These are phyloP conservation scores for Amorpha juglandis DNA, from an alignment of 2,888 invertebrate genomes.

Conservation along the genomic window DNA sequence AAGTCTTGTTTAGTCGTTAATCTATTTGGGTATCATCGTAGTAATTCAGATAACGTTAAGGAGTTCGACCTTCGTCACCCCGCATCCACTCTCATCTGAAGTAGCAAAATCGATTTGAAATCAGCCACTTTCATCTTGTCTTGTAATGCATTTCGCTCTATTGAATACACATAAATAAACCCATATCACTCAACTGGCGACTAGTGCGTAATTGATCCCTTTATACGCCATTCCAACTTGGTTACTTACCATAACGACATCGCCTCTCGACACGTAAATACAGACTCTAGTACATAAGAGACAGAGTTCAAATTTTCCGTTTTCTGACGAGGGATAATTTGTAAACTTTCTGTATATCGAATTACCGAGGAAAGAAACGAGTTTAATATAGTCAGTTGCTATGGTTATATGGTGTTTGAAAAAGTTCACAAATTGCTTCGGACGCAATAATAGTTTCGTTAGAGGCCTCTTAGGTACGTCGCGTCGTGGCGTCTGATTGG, in stretches of 20 bases:
- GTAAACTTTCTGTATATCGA: slow-evolving; percentile 26
- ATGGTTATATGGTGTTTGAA: slow-evolving; percentile 27
- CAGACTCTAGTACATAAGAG: neutral
- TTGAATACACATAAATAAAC: slow-evolving; percentile 37
- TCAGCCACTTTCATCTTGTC: slow-evolving; percentile 23
- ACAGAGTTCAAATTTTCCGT: neutral
- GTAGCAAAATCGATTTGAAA: slow-evolving; percentile 22
- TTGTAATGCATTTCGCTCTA: slow-evolving; percentile 28
- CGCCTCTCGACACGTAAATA: slow-evolving; percentile 2
- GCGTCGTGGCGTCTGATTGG: neutral
- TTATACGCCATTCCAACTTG: slow-evolving; percentile 32
- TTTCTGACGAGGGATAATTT: neutral
- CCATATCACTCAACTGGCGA: slow-evolving; percentile 32
- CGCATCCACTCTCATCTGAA: slow-evolving; percentile 8
- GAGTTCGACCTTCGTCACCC: neutral
- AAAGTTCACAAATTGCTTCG: slow-evolving; percentile 27
- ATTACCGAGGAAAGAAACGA: slow-evolving; percentile 31
- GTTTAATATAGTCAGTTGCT: slow-evolving; percentile 27
- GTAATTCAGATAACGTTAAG: neutral
- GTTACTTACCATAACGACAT: slow-evolving; percentile 28
- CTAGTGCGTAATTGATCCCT: slow-evolving; percentile 36
- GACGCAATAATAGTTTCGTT: slow-evolving; percentile 26
- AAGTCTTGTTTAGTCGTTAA: neutral
- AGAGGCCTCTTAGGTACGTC: slow-evolving; percentile 7
- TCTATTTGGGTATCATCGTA: neutral